Base-by-base conservation (phyloP, 2,888 invertebrate species). In the Tortricodes alternella region DNA sequence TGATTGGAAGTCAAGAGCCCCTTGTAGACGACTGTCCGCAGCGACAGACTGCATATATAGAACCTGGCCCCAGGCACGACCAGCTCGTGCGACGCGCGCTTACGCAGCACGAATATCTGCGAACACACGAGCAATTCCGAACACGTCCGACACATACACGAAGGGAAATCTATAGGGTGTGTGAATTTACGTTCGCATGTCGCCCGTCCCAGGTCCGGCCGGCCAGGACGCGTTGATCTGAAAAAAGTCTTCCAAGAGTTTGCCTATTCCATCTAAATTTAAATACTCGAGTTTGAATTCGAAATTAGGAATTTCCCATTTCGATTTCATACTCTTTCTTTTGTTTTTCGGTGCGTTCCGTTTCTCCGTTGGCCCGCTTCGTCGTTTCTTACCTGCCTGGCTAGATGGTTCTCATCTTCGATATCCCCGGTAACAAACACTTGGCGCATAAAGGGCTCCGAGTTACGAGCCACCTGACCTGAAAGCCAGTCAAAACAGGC, bases 1-100 rank as follows among this genome's bases (percentile, higher is more conserved):
- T 99, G 99, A 78, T 97, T 96, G 0, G 99, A 97, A 24, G 98
- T 98, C 68, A 99, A 93, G 78, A 99, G 95, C 32, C 99, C 99
- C 92, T 99, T 99, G 92, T 99, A 99, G 24, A 99, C 98, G 60
- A 99, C 92, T 7, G 96, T 97, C 71, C 94, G 94, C 48, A 96
- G 91, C 18, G 98, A 98, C 67, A 99, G 90, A 53, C 98, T 99
- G 91, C 99, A 99, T 74, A 99, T 96, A 89, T 99, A 99, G 90
- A 98, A 99, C 62, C 98, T 92, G 38, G 96, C 94, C 4, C 96
- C 96, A 1, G 96, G 96, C 67, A 95, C 93, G 29, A 95, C 94
- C 76, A 99, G 94, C 66, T 94, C 93, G 78, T 99, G 99, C 13
- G 97, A 96, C 0, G 99, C 96, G 56, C 96, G 94, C 85, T 99